phyloP scores from a whole-genome alignment of 2,888 invertebrate species.

The Apodemia hepburni region DNA sequence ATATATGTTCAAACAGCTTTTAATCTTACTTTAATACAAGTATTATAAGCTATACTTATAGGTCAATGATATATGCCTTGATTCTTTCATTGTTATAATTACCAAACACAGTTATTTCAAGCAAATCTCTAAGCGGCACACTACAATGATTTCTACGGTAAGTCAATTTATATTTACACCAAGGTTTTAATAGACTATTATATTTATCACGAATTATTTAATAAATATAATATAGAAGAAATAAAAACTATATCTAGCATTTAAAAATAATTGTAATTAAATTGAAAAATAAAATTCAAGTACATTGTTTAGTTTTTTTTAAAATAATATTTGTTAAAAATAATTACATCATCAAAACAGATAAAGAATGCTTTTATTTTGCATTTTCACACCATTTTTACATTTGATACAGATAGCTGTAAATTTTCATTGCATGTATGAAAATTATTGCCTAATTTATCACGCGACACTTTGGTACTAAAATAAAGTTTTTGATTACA shows the following conservation, averaged over 20 bases:
- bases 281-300: not conserved
- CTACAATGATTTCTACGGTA: not conserved
- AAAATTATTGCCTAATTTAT: not conserved
- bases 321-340: not conserved
- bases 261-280: not conserved
- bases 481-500: not conserved
- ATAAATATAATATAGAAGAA: not conserved
- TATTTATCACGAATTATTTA: not conserved
- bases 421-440: not conserved
- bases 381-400: not conserved
- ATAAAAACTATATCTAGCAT: not conserved
- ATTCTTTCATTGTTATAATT: not conserved
- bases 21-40: too few relatives aligned
- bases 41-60: too few relatives aligned
- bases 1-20: too few relatives aligned
- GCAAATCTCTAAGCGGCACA: not conserved
- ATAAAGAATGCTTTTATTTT: not conserved
- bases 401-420: not conserved
- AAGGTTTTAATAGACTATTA: not conserved
- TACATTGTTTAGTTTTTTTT: not conserved
- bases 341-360: not conserved
- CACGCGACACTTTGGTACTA: not conserved
- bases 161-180: not conserved
- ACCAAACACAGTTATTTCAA: too few relatives aligned
- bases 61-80: not conserved